Conservation (phyloP, 2,797 vertebrate genomes). For the Halcyon badia region DNA sequence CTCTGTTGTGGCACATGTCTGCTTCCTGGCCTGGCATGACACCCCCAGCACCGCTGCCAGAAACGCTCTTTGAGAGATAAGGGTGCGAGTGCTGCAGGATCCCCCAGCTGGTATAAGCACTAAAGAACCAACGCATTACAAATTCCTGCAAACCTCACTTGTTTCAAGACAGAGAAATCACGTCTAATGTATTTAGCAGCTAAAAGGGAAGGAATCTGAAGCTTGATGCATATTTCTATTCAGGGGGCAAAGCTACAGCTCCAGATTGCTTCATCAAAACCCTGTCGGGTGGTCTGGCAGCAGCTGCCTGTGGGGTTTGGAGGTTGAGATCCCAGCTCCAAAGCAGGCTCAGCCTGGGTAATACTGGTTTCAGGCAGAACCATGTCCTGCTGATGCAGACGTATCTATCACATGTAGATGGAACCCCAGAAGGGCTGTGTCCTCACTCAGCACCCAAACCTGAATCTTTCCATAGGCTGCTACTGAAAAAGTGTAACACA, state of each 20-base stretch:
- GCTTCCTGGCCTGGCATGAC: slow-evolving; percentile 8
- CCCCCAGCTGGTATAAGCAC: slow-evolving; percentile 5
- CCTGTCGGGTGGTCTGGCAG: not conserved
- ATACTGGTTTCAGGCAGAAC: not conserved
- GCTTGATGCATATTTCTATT: not conserved
- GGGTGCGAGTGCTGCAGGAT: not conserved
- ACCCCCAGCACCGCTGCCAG: not conserved
- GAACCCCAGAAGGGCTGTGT: not conserved
- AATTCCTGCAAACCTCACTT: slow-evolving; percentile 1
- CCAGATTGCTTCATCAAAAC: not conserved
- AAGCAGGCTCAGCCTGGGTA: not conserved
- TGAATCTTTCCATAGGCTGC: not conserved
- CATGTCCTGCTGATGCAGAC: not conserved
- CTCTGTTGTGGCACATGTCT: not conserved
- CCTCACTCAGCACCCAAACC: not conserved
- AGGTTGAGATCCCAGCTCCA: not conserved
- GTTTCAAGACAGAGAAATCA: not conserved
- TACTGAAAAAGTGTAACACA: not conserved
- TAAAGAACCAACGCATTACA: not conserved
- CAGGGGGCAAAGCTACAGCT: not conserved
- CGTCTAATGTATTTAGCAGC: not conserved
- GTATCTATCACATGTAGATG: accelerated
- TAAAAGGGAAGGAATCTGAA: not conserved
- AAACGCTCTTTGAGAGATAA: not conserved
- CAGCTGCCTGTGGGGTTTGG: not conserved